Evolutionary conservation across 2,797 vertebrate species (phyloP).

Genomic region (Hemitrygon akajei): DNA sequence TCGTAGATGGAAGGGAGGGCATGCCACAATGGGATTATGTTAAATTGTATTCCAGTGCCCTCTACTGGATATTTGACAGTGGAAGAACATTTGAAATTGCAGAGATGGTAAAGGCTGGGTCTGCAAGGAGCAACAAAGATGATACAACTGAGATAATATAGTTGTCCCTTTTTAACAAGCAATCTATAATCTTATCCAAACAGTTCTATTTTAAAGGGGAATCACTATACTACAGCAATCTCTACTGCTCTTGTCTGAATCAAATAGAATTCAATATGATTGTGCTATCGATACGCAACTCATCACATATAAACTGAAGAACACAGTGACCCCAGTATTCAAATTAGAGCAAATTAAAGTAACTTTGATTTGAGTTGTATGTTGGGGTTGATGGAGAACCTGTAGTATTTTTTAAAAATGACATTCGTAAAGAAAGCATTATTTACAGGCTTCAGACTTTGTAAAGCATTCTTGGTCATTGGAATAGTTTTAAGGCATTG

Average conservation of each 20-base stretch:
- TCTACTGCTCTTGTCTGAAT: not conserved
- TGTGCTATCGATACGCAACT: not conserved
- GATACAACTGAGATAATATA: not conserved
- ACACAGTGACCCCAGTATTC: not conserved
- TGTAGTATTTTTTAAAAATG: not conserved
- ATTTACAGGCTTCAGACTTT: not conserved
- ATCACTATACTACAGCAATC: not conserved
- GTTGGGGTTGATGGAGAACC: not conserved
- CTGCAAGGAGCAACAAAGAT: not conserved
- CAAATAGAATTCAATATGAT: too few species aligned
- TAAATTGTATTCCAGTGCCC: conserved; percentile 9
- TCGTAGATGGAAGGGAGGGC: not conserved
- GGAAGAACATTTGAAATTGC: not conserved
- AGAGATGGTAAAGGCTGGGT: not conserved
- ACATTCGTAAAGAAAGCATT: not conserved
- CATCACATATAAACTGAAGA: not conserved
- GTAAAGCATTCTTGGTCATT: too few species aligned
- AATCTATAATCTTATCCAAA: not conserved
- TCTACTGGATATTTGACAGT: not conserved
- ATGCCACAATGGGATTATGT: not conserved
- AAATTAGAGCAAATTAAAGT: not conserved
- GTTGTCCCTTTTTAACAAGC: not conserved
- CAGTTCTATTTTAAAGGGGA: not conserved
- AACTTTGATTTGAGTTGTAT: not conserved
- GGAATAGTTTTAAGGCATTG: not conserved